phyloP scores from a whole-genome alignment of 2,888 invertebrate genomes.

The Kuschelorhynchus macadamiae region DNA sequence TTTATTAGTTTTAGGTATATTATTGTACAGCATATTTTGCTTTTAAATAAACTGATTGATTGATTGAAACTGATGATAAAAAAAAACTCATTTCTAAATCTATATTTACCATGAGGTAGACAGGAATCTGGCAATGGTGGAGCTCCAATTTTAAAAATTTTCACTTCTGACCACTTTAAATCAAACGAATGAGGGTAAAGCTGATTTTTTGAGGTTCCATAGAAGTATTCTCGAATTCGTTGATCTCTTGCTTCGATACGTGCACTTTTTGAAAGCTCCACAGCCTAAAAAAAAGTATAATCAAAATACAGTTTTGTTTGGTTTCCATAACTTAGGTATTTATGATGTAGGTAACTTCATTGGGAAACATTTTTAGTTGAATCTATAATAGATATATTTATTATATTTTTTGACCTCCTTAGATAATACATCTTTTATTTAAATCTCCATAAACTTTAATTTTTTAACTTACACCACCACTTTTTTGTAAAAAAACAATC shows the following conservation, averaged over 20 bases:
- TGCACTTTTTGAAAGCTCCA: conserved; percentile 83
- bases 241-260: conserved; percentile 84
- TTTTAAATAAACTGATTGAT: no score
- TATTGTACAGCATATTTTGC: no score
- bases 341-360: no score
- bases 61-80: no score
- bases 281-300: conserved; percentile 74
- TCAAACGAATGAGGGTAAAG: conserved; percentile 96
- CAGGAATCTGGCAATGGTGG: conserved; percentile 95
- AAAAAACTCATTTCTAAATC: neutral
- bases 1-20: no score
- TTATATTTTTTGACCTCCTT: no score
- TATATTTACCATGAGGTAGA: conserved; percentile 84
- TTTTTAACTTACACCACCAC: conserved; percentile 91
- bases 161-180: conserved; percentile 90
- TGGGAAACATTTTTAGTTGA: no score
- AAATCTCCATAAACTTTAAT: no score
- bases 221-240: conserved; percentile 94
- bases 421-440: no score
- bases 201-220: conserved; percentile 81
- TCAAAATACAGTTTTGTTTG: neutral
- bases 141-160: conserved; percentile 95
- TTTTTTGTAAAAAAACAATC: conserved; percentile 81
- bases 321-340: no score
- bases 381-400: no score